Base-by-base conservation (phyloP, 2,797 vertebrate species). In the Manis pentadactyla region DNA sequence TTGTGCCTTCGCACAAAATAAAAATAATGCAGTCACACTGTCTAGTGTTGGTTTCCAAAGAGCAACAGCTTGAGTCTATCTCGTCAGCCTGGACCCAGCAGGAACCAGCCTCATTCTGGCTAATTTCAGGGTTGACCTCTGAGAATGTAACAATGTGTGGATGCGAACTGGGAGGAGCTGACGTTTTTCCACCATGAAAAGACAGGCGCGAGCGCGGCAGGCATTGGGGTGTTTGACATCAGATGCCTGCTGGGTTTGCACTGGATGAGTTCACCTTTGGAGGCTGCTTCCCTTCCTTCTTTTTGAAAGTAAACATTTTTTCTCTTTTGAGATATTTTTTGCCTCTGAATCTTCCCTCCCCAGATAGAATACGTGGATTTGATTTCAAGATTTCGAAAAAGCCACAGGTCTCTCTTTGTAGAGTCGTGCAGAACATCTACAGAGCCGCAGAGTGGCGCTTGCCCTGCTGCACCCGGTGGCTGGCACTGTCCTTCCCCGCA, bases 401-500 rank as follows among this genome's bases (percentile, higher is more conserved):
- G 18, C 49, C 73, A 13, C 7, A 37, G 37, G 55, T 18, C 1
- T 4, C 17, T 78, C 23, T 87, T 73, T n/a, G 39, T 25, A 13
- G 39, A 93, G 73, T 39, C 53, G 5, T 13, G 5, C 25, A 46
- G 39, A 37, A 51, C 18, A 27, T 39, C 15, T 19, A 42, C 13
- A 46, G 42, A 34, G 29, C 21, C 27, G 25, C n/a, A 9, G 61
- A 34, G 9, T 11, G 64, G 29, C 5, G 49, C 5, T 34, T 46
- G 37, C 61, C 59, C 29, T 37, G 71, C 49, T 68, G 17, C 21
- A 7, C 6, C 17, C 53, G 23, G 17, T 17, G 29, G 46, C 53
- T 51, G 11, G 21, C 2, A 18, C 42, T 19, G 2, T 51, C 64
- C 42, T 79, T 51, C 39, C 19, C 7, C 0, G 0, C 7, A 9